Evolutionary conservation across 2,797 vertebrate genomes (phyloP), one percentile per base, ranked within the genome.

Genomic region (Cyclopterus lumpus): DNA sequence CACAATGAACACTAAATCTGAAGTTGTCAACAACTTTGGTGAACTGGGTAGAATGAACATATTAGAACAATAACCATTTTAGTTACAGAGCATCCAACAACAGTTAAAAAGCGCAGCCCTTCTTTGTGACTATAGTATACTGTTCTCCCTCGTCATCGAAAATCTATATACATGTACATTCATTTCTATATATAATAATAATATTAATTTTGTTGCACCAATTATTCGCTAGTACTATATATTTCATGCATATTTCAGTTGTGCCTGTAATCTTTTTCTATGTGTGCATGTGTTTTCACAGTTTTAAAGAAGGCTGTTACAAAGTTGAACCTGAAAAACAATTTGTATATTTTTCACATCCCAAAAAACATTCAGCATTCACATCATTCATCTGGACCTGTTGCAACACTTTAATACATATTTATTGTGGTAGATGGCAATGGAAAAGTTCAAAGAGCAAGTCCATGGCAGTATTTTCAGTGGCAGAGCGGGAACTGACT

Each of bases 401-500:
- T 54, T 48, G 30, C 55, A 53, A 42, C 6, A 67, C 38, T 64
- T 55, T 8, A 6, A 49, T 5, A 22, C 8, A 46, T 8, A 15
- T 60, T 54, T 55, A 63, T 38, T 18, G 7, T 44, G 5, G 26
- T 8, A 4, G 24, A 64, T 40, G n/a, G 11, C 22, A 77, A 53
- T 3, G 54, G 24, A 74, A 66, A 63, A 26, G 24, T 78, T 77
- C 16, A 40, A 48, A 75, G 75, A 49, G 24, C 36, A 66, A 40
- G 20, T 6, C n/a, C 55, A 6, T 51, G 2, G 2, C 20, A 32
- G 42, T 10, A 66, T 59, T 76, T 86, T 75, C 40, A 72, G 81
- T 68, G 73, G 67, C 63, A 71, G 67, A 81, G 74, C 77, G 90
- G 83, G 72, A 90, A 89, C 38, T 57, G 62, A 75, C 20, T 67